phyloP scores from a whole-genome alignment of 2,888 invertebrate genomes.

The Cantharis lateralis region DNA sequence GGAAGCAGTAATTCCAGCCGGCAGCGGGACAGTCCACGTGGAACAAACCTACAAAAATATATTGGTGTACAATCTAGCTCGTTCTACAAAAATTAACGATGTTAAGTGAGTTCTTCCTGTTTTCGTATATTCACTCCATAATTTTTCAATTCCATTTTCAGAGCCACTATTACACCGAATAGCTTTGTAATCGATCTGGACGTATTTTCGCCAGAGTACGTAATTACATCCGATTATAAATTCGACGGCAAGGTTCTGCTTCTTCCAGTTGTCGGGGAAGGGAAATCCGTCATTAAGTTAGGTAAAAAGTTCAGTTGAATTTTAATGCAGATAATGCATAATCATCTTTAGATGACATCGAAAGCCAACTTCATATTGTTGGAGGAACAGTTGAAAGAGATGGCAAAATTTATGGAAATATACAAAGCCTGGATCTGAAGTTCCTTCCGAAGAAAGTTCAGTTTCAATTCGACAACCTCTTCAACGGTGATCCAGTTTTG shows the following conservation, averaged over 20 bases:
- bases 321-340: background rate
- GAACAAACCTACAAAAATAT: background rate
- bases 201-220: constrained; percentile 58
- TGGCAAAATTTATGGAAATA: background rate
- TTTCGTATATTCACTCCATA: background rate
- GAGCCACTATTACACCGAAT: background rate
- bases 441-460: background rate
- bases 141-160: background rate
- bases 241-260: constrained; percentile 68
- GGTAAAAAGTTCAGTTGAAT: constrained; percentile 49
- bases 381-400: constrained; percentile 60
- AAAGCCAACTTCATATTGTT: constrained; percentile 37
- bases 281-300: constrained; percentile 68
- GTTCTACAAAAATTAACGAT: background rate
- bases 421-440: background rate
- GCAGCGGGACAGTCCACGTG: background rate
- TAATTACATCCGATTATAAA: constrained; percentile 68
- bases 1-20: background rate
- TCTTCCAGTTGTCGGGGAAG: constrained; percentile 67
- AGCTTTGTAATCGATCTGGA: constrained; percentile 52
- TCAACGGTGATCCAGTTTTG: constrained; percentile 51
- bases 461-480: constrained; percentile 41
- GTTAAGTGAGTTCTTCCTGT: background rate
- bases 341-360: background rate
- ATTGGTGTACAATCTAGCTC: background rate